These are phyloP conservation scores for Zosterops hypoxanthus DNA, from an alignment of 2,113 vertebrate species.

Conservation along the genomic window DNA sequence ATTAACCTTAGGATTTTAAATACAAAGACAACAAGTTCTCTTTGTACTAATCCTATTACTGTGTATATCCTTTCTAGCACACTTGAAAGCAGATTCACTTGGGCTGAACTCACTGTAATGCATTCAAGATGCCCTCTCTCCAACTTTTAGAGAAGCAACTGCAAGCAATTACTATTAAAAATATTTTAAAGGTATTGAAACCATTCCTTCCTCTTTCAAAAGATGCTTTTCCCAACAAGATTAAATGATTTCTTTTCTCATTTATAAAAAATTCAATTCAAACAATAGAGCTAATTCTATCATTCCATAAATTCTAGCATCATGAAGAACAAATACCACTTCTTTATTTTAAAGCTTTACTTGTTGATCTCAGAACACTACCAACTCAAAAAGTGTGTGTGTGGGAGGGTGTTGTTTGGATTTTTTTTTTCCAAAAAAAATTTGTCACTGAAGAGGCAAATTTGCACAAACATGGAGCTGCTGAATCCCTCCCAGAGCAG, in stretches of 20 bases:
- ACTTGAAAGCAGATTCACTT: background rate
- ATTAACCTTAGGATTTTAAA: constrained; percentile 32
- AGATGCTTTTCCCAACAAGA: background rate
- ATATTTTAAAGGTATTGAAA: background rate
- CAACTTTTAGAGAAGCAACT: background rate
- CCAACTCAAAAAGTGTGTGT: background rate
- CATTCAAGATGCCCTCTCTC: constrained; percentile 4
- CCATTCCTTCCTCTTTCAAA: background rate
- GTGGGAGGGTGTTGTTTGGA: background rate
- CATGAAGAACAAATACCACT: background rate
- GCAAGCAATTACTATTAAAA: background rate
- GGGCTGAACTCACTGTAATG: background rate
- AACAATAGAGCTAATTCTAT: background rate
- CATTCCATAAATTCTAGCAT: background rate
- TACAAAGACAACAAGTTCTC: background rate
- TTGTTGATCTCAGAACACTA: background rate
- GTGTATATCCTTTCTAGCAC: background rate
- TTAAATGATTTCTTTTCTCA: background rate
- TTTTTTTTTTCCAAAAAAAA: background rate
- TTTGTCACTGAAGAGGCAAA: background rate
- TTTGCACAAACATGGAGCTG: background rate
- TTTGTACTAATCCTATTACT: constrained; percentile 38
- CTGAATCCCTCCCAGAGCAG: background rate
- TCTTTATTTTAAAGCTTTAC: background rate
- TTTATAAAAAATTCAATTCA: background rate